Percentiles rank a stretch among this genome's conserved stretches.
These are phyloP conservation scores for Phortica magna DNA, from an alignment of 2,888 invertebrate species.

Conservation along the genomic window DNA sequence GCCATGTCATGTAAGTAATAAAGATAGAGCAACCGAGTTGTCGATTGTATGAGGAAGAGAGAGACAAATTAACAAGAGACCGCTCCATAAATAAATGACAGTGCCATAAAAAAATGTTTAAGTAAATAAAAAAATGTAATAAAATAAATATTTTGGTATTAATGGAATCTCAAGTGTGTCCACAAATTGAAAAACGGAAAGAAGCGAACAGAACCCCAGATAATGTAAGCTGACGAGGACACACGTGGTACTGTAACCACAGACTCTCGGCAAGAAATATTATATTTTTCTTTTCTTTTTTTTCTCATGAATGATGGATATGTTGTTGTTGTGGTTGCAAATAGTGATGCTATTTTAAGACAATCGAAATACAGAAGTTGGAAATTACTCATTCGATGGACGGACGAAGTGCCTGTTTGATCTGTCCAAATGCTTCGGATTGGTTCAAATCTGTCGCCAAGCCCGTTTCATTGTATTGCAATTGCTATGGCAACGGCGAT, in stretches of 20 bases:
- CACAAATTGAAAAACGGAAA: slow-evolving; percentile 63
- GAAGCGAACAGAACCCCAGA: not conserved
- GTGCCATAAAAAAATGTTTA: not conserved
- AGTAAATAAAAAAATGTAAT: slow-evolving; percentile 44
- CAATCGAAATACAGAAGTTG: not conserved
- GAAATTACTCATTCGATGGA: not conserved
- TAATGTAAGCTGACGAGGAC: not conserved
- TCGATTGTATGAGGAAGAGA: not conserved
- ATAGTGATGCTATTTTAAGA: not conserved
- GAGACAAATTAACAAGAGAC: not conserved
- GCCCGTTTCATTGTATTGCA: not conserved
- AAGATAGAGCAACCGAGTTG: not conserved
- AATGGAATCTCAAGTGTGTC: slow-evolving; percentile 73
- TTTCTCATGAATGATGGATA: not conserved
- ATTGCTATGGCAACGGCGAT: not conserved
- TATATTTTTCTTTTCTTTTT: not conserved
- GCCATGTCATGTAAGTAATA: no score
- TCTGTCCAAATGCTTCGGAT: not conserved
- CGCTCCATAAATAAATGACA: not conserved
- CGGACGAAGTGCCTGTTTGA: not conserved
- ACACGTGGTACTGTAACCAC: not conserved
- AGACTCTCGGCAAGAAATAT: not conserved
- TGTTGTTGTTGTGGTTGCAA: not conserved
- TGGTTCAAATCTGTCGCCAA: not conserved
- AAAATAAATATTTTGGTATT: slow-evolving; percentile 69